Evolutionary conservation across 2,113 vertebrate species (phyloP), one percentile per base, ranked within the genome.

Genomic region (Caretta caretta): DNA sequence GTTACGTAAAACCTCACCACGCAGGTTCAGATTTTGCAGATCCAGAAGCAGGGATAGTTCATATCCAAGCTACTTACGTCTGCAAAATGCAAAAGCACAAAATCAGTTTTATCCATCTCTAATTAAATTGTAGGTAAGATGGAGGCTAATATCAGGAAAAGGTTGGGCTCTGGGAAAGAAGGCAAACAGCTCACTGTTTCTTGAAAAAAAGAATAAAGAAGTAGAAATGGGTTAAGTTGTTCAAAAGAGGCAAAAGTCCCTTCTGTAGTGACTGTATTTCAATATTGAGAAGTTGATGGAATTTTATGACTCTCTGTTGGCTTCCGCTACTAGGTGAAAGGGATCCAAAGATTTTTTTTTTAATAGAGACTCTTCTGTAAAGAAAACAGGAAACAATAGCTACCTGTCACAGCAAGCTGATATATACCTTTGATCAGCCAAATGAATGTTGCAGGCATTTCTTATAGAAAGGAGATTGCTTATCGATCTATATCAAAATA

Each of bases 401-500:
- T 97, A 96, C 98, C 99, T 99, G 99, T 99, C 99, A 98, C 98
- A 96, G 95, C 96, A 90, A 94, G 98, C 99, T 99, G 99, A 99
- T 99, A 99, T 98, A 98, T 98, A 98, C 98, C 99, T 99, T 99
- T 99, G 99, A 99, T 99, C 99, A 99, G 98, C 98, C 99, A 99
- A 99, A 99, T 99, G 99, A 99, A 99, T 99, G 99, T 99, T 99
- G 99, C 99, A 99, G 99, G 99, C 99, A 99, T 99, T 99, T 99
- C 99, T 99, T 99, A 99, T 99, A 99, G 99, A 99, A 99, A 99
- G 99, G 99, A 99, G 99, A 99, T 99, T 99, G 99, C 99, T 99
- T 99, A 99, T 99, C 99, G 99, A 99, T 99, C 99, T 99, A 99
- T 99, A 99, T 99, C 99, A 99, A 99, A 99, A 99, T 99, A 99